Evolutionary conservation across 1,140 invertebrate genomes (phyloP).

Genomic region (Drosophila bocki): DNA sequence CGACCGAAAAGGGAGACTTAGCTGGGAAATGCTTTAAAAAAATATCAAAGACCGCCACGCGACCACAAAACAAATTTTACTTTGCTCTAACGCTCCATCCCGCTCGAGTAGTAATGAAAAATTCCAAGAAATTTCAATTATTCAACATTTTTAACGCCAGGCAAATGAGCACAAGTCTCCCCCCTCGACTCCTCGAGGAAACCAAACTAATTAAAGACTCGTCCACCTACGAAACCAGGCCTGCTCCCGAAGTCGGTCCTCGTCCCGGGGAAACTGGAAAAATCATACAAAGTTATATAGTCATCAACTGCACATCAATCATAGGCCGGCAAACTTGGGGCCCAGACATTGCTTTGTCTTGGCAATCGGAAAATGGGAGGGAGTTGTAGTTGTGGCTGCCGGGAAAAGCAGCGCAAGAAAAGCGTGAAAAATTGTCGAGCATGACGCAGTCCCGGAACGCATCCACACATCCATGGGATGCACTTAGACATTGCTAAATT

Average conservation of each 20-base stretch:
- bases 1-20: constrained; percentile 11
- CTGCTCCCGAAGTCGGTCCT: constrained; percentile 25
- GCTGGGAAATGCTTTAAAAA: constrained; percentile 25
- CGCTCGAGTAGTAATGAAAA: constrained; percentile 65
- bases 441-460: constrained; percentile 69
- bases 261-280: constrained; percentile 42
- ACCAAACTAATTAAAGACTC: constrained; percentile 78
- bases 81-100: constrained; percentile 21
- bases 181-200: constrained; percentile 30
- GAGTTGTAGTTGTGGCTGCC: constrained; percentile 12
- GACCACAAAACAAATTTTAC: constrained; percentile 66
- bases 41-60: constrained; percentile 65
- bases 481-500: constrained; percentile 76
- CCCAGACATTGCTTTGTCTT: constrained; percentile 53
- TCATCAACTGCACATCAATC: constrained; percentile 82
- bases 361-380: constrained; percentile 11
- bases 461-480: constrained; percentile 53
- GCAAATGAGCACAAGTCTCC: constrained; percentile 58
- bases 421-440: constrained; percentile 82
- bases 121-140: constrained; percentile 81
- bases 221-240: constrained; percentile 72
- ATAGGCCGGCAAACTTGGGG: constrained; percentile 69
- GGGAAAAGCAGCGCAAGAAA: constrained; percentile 59
- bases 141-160: constrained; percentile 83
- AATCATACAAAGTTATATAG: constrained; percentile 83